Percentiles rank a stretch among this genome's conserved stretches.
phyloP scores from a whole-genome alignment of 2,113 vertebrate species.

The Lethenteron reissneri region DNA sequence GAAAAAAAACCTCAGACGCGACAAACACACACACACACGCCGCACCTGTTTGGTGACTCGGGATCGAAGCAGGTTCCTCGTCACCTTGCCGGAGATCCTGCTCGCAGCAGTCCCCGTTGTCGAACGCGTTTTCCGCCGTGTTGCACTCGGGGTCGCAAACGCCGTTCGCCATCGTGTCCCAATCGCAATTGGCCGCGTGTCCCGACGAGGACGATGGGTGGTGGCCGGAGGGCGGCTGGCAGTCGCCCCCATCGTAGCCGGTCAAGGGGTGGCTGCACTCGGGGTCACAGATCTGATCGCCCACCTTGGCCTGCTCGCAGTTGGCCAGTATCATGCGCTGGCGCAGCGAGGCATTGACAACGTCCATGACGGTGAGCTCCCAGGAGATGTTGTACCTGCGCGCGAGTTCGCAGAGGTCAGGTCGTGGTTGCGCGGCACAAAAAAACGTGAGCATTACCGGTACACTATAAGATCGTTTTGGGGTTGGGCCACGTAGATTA shows the following conservation, averaged over 20 bases:
- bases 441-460: no score
- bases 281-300: constrained; percentile 53
- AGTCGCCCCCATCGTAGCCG: constrained; percentile 64
- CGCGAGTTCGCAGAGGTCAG: constrained; percentile 48
- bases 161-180: constrained; percentile 30
- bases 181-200: no score
- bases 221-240: constrained; percentile 13
- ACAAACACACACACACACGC: background rate
- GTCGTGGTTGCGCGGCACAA: constrained; percentile 38
- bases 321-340: constrained; percentile 69
- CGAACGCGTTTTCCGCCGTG: constrained; percentile 55
- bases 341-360: constrained; percentile 61
- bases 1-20: no score
- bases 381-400: constrained; percentile 73
- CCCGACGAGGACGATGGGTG: no score
- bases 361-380: constrained; percentile 65
- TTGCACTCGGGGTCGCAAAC: constrained; percentile 83
- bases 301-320: constrained; percentile 83
- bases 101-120: constrained; percentile 80
- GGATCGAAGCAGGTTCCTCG: constrained; percentile 85
- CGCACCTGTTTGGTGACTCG: constrained; percentile 73
- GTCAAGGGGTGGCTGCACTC: constrained; percentile 89
- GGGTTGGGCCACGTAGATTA: no score
- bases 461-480: no score
- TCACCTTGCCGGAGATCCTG: constrained; percentile 76